These are phyloP conservation scores for Thamnophis elegans DNA, from an alignment of 2,797 vertebrate genomes.

Conservation along the genomic window DNA sequence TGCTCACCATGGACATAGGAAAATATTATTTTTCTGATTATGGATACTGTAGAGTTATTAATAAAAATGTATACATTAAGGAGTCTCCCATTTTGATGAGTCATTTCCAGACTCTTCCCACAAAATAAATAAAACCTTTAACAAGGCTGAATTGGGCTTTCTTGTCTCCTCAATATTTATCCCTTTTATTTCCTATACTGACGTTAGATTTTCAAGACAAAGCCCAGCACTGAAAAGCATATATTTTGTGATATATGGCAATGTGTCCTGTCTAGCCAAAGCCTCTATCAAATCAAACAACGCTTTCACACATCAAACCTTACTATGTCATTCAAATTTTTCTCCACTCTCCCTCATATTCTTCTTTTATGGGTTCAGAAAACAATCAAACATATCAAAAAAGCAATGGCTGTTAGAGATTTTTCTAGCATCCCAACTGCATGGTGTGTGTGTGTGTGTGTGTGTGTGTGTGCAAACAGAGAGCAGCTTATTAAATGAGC, in stretches of 20 bases:
- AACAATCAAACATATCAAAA: neutral
- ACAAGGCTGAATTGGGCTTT: neutral
- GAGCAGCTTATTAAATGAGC: neutral
- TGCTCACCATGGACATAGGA: neutral
- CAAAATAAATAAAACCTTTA: slow-evolving; percentile 23
- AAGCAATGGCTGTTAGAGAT: neutral
- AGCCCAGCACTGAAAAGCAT: neutral
- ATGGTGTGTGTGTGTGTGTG: neutral
- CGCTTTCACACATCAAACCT: neutral
- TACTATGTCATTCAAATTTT: neutral
- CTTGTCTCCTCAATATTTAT: neutral
- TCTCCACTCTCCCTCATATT: neutral
- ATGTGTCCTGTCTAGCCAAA: neutral
- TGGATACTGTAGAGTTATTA: slow-evolving; percentile 5
- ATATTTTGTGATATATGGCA: neutral
- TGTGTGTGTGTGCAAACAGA: neutral
- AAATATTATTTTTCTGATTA: slow-evolving; percentile 8
- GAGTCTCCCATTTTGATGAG: slow-evolving; percentile 18
- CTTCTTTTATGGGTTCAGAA: neutral
- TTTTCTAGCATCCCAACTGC: neutral
- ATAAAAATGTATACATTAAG: slow-evolving; percentile 1
- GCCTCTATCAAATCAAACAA: neutral
- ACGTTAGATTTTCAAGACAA: slow-evolving; percentile 10
- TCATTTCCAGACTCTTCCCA: slow-evolving; percentile 20
- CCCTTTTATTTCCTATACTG: slow-evolving; percentile 1